Evolutionary conservation across 2,113 vertebrate genomes (phyloP).

Genomic region (Zosterops pallidus): DNA sequence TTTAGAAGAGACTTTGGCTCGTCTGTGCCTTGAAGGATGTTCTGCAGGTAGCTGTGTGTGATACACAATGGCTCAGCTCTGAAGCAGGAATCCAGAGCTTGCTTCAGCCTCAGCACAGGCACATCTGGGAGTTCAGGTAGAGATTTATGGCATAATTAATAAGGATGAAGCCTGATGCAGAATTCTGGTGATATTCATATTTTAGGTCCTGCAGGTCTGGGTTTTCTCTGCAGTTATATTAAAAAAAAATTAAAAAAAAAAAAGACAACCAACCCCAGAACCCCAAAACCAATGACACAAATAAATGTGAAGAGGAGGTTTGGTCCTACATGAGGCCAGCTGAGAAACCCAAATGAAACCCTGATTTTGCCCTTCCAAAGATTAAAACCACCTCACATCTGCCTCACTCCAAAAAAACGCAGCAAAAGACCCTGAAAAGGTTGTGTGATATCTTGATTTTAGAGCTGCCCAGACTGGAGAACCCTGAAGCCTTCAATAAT

Average conservation of each 20-base stretch:
- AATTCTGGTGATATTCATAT: neutral
- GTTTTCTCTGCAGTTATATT: neutral
- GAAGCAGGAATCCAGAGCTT: neutral
- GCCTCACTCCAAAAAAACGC: neutral
- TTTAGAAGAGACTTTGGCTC: neutral
- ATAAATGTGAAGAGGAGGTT: neutral
- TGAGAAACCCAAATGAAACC: neutral
- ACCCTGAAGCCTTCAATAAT: slow-evolving; percentile 43
- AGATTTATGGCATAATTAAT: neutral
- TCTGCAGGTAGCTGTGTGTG: neutral
- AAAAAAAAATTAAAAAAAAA: neutral
- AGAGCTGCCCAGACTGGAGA: slow-evolving; percentile 3
- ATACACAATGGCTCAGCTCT: neutral
- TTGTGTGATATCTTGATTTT: neutral
- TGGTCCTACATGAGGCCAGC: neutral
- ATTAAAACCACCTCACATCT: neutral
- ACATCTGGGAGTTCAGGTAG: neutral
- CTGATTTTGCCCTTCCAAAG: neutral
- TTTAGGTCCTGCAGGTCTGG: neutral
- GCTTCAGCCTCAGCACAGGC: neutral
- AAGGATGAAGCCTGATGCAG: neutral
- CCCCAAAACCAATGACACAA: neutral
- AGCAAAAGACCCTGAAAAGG: neutral
- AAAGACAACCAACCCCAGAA: neutral
- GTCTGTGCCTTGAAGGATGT: neutral